Percentiles rank a stretch among this genome's conserved stretches.
These are phyloP conservation scores for Aplysina aerophoba DNA, from an alignment of 37 sponge, comb jelly and placozoan genomes.

Conservation along the genomic window DNA sequence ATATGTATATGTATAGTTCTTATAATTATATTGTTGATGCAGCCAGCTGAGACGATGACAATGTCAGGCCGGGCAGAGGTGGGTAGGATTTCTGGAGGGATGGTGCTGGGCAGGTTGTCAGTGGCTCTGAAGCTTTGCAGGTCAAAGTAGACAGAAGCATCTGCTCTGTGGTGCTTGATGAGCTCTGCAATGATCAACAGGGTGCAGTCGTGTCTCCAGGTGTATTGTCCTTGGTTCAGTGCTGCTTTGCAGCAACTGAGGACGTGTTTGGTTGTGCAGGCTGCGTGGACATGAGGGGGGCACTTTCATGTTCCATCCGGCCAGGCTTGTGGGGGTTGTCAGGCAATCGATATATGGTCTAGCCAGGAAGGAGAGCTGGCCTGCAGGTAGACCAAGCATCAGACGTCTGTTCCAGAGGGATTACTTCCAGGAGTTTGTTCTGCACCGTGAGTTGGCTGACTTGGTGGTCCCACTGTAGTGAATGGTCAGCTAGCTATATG, in stretches of 20 bases:
- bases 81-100: neutral
- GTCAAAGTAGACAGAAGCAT: neutral
- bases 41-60: too few species aligned
- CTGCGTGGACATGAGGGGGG: neutral
- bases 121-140: constrained; percentile 13
- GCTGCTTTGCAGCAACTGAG: neutral
- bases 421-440: too few species aligned
- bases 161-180: neutral
- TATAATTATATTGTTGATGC: neutral
- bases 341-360: too few species aligned
- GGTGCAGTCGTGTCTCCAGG: constrained; percentile 10
- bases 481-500: too few species aligned
- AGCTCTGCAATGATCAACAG: neutral
- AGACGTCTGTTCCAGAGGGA: too few species aligned
- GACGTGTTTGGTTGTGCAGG: neutral
- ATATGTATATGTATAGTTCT: neutral
- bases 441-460: too few species aligned
- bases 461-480: too few species aligned
- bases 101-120: neutral
- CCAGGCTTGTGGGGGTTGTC: neutral
- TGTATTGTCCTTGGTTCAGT: neutral
- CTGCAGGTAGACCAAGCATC: too few species aligned
- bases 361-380: too few species aligned
- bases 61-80: neutral
- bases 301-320: neutral